Evolutionary conservation across 2,113 vertebrate species (phyloP).

Genomic region (Zeus faber): DNA sequence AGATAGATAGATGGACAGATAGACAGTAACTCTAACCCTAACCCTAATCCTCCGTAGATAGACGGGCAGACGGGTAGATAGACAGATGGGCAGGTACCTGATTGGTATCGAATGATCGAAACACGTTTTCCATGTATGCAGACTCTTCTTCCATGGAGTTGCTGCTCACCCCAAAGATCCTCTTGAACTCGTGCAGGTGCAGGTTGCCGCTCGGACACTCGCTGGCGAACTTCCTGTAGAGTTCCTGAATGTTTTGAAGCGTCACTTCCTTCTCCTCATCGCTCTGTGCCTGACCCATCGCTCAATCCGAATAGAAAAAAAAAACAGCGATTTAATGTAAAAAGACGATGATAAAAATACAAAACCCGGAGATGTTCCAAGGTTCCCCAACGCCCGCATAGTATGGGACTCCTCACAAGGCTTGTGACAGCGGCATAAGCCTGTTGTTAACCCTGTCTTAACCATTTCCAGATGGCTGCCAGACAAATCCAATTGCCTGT

Average conservation of each 20-base stretch:
- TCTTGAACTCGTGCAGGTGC: constrained; percentile 81
- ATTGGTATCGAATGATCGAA: constrained; percentile 80
- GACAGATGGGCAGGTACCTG: constrained; percentile 57
- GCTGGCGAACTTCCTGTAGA: constrained; percentile 80
- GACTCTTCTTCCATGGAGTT: constrained; percentile 71
- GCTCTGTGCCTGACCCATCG: constrained; percentile 76
- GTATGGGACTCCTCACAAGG: not conserved
- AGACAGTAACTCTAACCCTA: too few species aligned
- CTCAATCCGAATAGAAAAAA: not conserved
- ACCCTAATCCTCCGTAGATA: too few species aligned
- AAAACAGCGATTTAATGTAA: not conserved
- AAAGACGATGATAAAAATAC: not conserved
- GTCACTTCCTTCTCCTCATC: constrained; percentile 66
- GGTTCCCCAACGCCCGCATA: not conserved
- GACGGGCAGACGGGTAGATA: too few species aligned
- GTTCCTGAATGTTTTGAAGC: constrained; percentile 77
- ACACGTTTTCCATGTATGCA: constrained; percentile 78
- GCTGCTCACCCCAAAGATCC: constrained; percentile 75
- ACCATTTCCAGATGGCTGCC: not conserved
- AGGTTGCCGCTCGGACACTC: constrained; percentile 85
- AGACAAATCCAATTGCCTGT: constrained; percentile 21
- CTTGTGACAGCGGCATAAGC: not conserved
- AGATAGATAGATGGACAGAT: too few species aligned
- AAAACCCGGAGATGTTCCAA: too few species aligned
- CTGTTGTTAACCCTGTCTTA: not conserved